Evolutionary conservation across 2,797 vertebrate species (phyloP), one percentile per base, ranked within the genome.

Genomic region (Pitangus sulphuratus): DNA sequence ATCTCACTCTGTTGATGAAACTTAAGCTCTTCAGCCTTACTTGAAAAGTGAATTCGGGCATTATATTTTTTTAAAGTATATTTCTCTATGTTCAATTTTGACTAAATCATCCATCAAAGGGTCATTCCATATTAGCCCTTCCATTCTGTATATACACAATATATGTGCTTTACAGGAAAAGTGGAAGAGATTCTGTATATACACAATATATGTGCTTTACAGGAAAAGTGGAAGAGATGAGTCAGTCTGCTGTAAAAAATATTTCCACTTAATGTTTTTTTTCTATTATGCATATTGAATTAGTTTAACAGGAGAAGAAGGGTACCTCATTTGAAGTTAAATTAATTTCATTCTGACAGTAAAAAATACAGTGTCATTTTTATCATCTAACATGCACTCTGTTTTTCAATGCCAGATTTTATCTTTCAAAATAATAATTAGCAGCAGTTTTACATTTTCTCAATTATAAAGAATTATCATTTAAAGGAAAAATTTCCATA

Each of bases 401-500:
- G 54, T 82, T 71, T 82, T 95, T 89, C 79, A 96, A 44, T 86
- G 71, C 35, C 47, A 92, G 40, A 95, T 89, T 80, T 82, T 93
- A 37, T 84, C 57, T 94, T 76, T 93, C 45, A 74, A 89, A 94
- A 93, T 77, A 84, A 39, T 84, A 84, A 86, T 86, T 83, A 84
- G 21, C 18, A 84, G 56, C 21, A 91, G 51, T 80, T 96, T 93
- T 60, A 75, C 56, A 50, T 53, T 94, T 97, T 93, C 58, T 72
- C n/a, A 86, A 22, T 65, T 86, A 81, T 51, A 75, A 93, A 91
- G 30, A 65, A 62, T 93, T 95, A 79, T 50, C 42, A 93, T 50
- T 68, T 94, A 95, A 95, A 71, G 24, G n/a, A 89, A 33, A 37
- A 77, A 84, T 87, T 96, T 89, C 75, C 76, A 83, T 84, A 87